Conservation (phyloP, 2,113 vertebrate species). For the Mandrillus leucophaeus region DNA sequence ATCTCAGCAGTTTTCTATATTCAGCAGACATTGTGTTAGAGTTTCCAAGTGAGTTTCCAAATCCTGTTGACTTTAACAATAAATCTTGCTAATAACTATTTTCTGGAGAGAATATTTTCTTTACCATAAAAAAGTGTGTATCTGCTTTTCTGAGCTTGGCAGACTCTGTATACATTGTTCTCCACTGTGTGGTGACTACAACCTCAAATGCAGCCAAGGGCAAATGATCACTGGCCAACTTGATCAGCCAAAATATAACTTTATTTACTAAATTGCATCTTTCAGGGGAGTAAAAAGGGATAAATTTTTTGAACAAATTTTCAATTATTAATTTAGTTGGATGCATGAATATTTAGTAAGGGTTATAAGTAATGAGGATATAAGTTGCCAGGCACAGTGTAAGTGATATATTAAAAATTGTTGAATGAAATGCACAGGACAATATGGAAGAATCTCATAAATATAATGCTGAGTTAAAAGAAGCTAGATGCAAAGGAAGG, state of each 20-base stretch:
- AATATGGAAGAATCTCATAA: not conserved
- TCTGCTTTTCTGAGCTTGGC: conserved; percentile 46
- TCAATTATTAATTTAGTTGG: not conserved
- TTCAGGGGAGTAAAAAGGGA: not conserved
- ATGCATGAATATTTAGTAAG: not conserved
- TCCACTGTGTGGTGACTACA: not conserved
- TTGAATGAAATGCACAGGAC: not conserved
- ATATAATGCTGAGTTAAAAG: not conserved
- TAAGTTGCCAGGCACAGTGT: not conserved
- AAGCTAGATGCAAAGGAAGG: not conserved
- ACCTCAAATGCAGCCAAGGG: not conserved
- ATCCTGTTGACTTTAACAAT: conserved; percentile 51
- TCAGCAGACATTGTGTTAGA: conserved; percentile 36
- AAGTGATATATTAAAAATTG: not conserved
- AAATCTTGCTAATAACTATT: conserved; percentile 49
- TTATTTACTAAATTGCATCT: not conserved
- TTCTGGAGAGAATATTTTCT: conserved; percentile 40
- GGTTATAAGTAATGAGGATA: not conserved
- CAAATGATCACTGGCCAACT: not conserved
- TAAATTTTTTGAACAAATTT: not conserved
- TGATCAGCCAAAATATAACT: not conserved
- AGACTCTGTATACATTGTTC: not conserved
- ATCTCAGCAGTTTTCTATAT: conserved; percentile 21
- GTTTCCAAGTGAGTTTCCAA: conserved; percentile 59
- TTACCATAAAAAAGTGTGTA: not conserved